These are phyloP conservation scores for Callopanchax toddi DNA, from an alignment of 2,113 vertebrate genomes.

Conservation along the genomic window DNA sequence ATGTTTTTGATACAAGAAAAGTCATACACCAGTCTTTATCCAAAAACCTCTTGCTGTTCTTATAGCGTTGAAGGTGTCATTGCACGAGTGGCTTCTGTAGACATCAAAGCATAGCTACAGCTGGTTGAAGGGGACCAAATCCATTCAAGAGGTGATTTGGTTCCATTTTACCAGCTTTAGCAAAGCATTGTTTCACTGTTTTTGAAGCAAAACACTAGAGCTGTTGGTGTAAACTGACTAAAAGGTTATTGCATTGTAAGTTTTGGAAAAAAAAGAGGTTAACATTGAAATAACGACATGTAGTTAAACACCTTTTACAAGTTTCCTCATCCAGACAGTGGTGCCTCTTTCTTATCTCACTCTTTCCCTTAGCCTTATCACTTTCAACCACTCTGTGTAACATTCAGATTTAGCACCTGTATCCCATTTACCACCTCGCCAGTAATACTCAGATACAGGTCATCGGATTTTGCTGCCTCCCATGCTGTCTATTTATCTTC, in stretches of 20 bases:
- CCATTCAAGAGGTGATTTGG: conserved; percentile 99
- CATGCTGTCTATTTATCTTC: conserved; percentile 59
- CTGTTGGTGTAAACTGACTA: conserved; percentile 15
- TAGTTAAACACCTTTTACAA: conserved; percentile 32
- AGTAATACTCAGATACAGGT: conserved; percentile 49
- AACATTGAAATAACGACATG: conserved; percentile 14
- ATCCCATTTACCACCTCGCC: conserved; percentile 42
- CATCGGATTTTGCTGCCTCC: conserved; percentile 52
- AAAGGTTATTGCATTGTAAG: not conserved
- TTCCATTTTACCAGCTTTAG: conserved; percentile 99
- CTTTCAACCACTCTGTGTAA: conserved; percentile 34
- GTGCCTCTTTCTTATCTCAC: too few relatives aligned
- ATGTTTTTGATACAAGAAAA: conserved; percentile 22
- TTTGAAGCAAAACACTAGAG: conserved; percentile 14
- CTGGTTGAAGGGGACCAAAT: conserved; percentile 99
- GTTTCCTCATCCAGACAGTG: too few relatives aligned
- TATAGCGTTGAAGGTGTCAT: conserved; percentile 37
- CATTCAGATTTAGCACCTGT: conserved; percentile 39
- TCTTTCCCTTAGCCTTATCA: conserved; percentile 14
- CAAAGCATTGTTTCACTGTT: conserved; percentile 91
- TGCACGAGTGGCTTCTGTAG: conserved; percentile 64
- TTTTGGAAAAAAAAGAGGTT: not conserved
- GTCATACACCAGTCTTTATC: conserved; percentile 35
- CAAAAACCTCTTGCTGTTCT: conserved; percentile 19
- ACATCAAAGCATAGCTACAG: conserved; percentile 99